Conservation (phyloP, 2,888 invertebrate species). For the Ophioninae sp. region DNA sequence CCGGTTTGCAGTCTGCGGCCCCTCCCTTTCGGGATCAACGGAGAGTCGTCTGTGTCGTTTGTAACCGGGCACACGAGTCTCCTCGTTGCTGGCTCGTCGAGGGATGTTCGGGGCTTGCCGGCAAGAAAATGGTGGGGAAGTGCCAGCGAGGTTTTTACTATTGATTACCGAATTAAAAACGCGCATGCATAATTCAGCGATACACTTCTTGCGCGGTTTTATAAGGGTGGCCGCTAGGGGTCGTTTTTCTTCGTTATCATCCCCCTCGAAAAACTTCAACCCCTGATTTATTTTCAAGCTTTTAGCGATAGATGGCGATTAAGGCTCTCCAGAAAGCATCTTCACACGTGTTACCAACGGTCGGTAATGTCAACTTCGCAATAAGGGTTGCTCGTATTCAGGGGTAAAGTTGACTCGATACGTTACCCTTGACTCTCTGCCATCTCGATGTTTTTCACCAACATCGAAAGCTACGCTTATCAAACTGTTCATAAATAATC, state of each 20-base stretch:
- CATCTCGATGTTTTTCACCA: background rate
- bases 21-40: constrained; percentile 68
- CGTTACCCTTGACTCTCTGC: constrained; percentile 3
- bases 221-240: constrained; percentile 47
- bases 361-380: constrained; percentile 31
- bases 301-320: constrained; percentile 33
- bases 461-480: background rate
- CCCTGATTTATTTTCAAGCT: background rate
- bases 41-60: constrained; percentile 57
- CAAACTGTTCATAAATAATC: constrained; percentile 7
- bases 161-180: constrained; percentile 80
- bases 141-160: constrained; percentile 77
- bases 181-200: constrained; percentile 79
- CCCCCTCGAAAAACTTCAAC: background rate
- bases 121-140: constrained; percentile 65
- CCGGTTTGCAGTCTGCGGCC: constrained; percentile 58
- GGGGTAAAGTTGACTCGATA: constrained; percentile 45
- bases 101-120: constrained; percentile 36
- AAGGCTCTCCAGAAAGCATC: background rate
- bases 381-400: constrained; percentile 45
- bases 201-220: constrained; percentile 61
- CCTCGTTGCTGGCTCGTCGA: constrained; percentile 46
- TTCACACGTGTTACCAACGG: background rate
- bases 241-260: constrained; percentile 54
- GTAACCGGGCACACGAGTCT: constrained; percentile 70